These are phyloP conservation scores for Caenorhabditis imperialis DNA, from an alignment of 2,888 invertebrate genomes.

Conservation along the genomic window DNA sequence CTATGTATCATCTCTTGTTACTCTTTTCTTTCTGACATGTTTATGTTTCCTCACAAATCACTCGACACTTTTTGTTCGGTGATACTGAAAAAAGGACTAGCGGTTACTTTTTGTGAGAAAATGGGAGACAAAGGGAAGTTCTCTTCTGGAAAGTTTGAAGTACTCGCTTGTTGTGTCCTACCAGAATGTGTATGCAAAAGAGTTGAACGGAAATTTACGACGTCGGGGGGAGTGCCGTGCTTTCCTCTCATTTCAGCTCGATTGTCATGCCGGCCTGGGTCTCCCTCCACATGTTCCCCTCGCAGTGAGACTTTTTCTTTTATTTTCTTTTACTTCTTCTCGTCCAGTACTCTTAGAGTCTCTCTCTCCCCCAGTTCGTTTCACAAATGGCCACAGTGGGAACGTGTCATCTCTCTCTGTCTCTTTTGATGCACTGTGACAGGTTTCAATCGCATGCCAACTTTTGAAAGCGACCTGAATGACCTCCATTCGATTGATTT, in stretches of 20 bases:
- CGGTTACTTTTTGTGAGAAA: too few relatives aligned
- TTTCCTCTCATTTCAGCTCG: conserved; percentile 51
- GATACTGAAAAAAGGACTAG: too few relatives aligned
- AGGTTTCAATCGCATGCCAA: conserved; percentile 22
- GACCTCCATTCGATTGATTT: conserved; percentile 27
- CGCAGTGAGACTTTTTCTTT: conserved; percentile 30
- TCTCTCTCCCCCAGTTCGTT: too few relatives aligned
- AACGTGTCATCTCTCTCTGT: conserved; percentile 1
- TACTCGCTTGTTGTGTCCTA: too few relatives aligned
- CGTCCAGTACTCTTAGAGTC: neutral
- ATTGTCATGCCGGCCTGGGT: conserved; percentile 36
- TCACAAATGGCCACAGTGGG: too few relatives aligned
- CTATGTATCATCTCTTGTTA: too few relatives aligned
- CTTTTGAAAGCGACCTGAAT: conserved; percentile 31
- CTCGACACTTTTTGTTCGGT: too few relatives aligned
- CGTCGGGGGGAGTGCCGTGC: conserved; percentile 33
- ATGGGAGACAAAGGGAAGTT: too few relatives aligned
- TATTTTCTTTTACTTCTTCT: conserved; percentile 27
- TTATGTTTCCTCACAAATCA: too few relatives aligned
- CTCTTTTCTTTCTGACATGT: too few relatives aligned
- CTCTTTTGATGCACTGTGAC: conserved; percentile 47
- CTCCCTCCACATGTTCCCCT: conserved; percentile 35
- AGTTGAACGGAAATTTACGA: conserved; percentile 48
- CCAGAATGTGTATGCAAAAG: too few relatives aligned
- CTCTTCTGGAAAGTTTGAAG: conserved; percentile 11